Base-by-base conservation (phyloP, 2,888 invertebrate species). In the Argyra leucocephala region DNA sequence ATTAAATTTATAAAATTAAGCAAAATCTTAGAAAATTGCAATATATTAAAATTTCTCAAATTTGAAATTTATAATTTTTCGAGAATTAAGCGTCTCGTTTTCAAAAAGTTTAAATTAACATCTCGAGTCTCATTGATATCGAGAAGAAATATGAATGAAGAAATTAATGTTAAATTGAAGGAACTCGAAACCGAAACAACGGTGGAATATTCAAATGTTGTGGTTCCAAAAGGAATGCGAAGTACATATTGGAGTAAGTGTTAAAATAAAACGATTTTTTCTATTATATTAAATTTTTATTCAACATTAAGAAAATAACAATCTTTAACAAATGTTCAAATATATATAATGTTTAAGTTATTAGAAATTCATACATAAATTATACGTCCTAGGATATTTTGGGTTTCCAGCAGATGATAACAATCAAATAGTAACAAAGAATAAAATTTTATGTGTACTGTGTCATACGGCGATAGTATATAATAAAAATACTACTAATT, bases 401-500 rank as follows among this genome's bases (percentile, higher is more conserved):
- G 75, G 75, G 3, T 75, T 75, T 66, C 75, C 75, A 9, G 71
- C 74, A 1, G 72, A 74, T 48, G 72, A 66, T 66, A 68, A 69
- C 3, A 73, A 72, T 60, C 72, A 72, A 63, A 74, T 75, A 36
- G 31, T 75, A 5, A 74, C 75, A 1, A 72, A 71, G 21, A 71
- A 72, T 62, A 74, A 74, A 69, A 72, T 75, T 5, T 70, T 75
- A 12, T 75, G 75, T 66, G 71, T 73, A 1, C 65, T 75, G 18
- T 75, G 75, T 62, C 69, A 69, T 64, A 68, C 71, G 12, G 70
- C 71, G 0, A 72, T 75, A 64, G 71, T 74, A 0, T 75, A 75
- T 59, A 74, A 75, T 65, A 74, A 73, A 64, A 75, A 75, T 48
- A 75, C 75, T 7, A 73, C 75, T 3, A 75, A 75, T 66, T 67